Base-by-base conservation (phyloP, 2,888 invertebrate genomes). In the Rutpela maculata region DNA sequence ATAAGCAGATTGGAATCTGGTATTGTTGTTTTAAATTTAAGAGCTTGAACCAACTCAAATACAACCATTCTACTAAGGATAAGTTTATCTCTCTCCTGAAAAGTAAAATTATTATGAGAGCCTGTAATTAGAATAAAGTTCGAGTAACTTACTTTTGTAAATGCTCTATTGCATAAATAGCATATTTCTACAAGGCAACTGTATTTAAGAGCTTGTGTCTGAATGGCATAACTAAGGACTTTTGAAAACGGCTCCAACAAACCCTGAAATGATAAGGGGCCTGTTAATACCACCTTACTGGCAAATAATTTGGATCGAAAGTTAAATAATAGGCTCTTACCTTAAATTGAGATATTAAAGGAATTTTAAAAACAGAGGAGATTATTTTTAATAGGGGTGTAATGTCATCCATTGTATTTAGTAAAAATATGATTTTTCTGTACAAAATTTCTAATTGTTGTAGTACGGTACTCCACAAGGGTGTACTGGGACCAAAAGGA, bases 171-270 rank as follows among this genome's bases (percentile, higher is more conserved):
- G 88, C 98, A 98, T 15, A 97, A 93, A 77, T 95, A 96, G 89
- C 97, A 97, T 66, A 99, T 91, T 88, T 99, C 98, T 10, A 96
- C 94, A 65, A 99, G 91, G 77, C 93, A 93, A 69, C 93, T 93
- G 87, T 96, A 94, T 84, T 95, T 95, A 77, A 99, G 90, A 68
- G 94, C 93, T 83, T 95, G 95, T 88, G 96, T 96, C 90, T 98
- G 98, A 77, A 99, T 94, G n/a, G 96, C 94, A 89, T 96, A 96
- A 88, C 97, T 96, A 77, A 99, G 90, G 81, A 99, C 94, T 92
- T 99, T 99, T 0, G 98, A 96, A 88, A 99, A 98, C 1, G 98
- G 98, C 87, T 99, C 99, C 85, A 99, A 91, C 81, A 99, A 93
- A 18, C 95, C 95, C 94, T 95, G 89, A 75, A 90, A 88, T 18